These are phyloP conservation scores for Heterocephalus glaber DNA, from an alignment of 2,113 vertebrate genomes.

Conservation along the genomic window DNA sequence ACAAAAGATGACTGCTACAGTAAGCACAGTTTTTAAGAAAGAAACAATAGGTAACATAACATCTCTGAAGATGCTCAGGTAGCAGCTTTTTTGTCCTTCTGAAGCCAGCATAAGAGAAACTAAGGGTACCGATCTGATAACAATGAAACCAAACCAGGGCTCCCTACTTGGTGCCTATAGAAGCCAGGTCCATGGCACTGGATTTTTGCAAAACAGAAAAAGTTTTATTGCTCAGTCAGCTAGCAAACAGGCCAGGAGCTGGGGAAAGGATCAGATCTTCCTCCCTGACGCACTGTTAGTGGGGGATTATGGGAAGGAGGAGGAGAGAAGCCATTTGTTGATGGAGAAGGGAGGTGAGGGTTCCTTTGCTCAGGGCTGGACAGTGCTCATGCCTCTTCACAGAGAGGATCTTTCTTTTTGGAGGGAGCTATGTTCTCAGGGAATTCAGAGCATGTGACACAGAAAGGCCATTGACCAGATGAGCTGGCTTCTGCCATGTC, in stretches of 20 bases:
- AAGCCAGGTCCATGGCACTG: background rate
- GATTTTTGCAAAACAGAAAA: background rate
- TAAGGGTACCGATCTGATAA: conserved; percentile 89
- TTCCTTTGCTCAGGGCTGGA: background rate
- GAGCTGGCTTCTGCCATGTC: background rate
- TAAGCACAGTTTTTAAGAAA: conserved; percentile 94
- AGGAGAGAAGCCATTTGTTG: background rate
- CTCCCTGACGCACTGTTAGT: background rate
- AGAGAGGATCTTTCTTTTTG: background rate
- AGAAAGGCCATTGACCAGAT: background rate
- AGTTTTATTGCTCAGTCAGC: background rate
- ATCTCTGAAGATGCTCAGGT: conserved; percentile 93
- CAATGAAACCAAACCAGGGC: background rate
- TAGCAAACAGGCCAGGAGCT: background rate
- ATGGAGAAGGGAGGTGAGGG: too few species aligned
- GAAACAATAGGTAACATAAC: conserved; percentile 91
- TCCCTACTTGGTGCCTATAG: background rate
- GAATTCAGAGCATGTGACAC: background rate
- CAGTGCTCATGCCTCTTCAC: too few species aligned
- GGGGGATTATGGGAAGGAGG: background rate
- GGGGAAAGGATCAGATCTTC: background rate
- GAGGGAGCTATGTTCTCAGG: background rate
- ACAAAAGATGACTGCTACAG: background rate
- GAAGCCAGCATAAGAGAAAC: conserved; percentile 93
- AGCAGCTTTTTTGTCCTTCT: conserved; percentile 92